Evolutionary conservation across 2,888 invertebrate species (phyloP), one percentile per base, ranked within the genome.

Genomic region (Liposcelis brunnea): DNA sequence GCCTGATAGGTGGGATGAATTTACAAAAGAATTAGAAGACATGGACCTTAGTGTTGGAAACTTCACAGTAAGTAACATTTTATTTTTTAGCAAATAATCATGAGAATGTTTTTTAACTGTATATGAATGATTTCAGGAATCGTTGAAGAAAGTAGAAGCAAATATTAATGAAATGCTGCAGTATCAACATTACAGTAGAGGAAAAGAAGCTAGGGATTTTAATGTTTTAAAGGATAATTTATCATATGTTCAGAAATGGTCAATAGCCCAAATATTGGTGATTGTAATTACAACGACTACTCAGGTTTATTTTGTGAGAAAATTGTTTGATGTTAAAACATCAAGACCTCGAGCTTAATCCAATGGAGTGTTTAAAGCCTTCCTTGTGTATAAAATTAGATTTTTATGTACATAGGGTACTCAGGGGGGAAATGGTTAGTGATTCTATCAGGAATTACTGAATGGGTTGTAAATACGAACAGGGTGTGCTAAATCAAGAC

Each of bases 1-100:
- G 57, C 87, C 89, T 56, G 90, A 91, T 57, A 78, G 86, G 62
- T 94, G 94, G 94, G 86, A 90, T 56, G 76, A 83, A 57, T 91
- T 85, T 56, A 77, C 87, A 0, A 79, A 86, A 59, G 93, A 94
- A 64, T 71, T 93, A 16, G 84, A 90, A 58, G 82, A 82, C 38
- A 62, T 90, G 49, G 82, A 90, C 58, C 70, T 89, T 59, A 84
- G 87, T 53, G 86, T 91, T 56, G 77, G 81, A 53, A 93, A 91
- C 61, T 90, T 91, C 56, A 91, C 91, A 40, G 89, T 86, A 63
- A 72, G 73, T 68, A 15, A 19, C 36, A 2, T 11, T 45, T 47
- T 42, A 35, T 10, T 40, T 40, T 34, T 48, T 32, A n/a, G 8
- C 12, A 36, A 11, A 12, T 14, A 36, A 36, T 8, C 37, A 36